Percentiles rank a stretch among this genome's conserved stretches.
Evolutionary conservation across 2,797 vertebrate genomes (phyloP).

Genomic region (Falco naumanni): DNA sequence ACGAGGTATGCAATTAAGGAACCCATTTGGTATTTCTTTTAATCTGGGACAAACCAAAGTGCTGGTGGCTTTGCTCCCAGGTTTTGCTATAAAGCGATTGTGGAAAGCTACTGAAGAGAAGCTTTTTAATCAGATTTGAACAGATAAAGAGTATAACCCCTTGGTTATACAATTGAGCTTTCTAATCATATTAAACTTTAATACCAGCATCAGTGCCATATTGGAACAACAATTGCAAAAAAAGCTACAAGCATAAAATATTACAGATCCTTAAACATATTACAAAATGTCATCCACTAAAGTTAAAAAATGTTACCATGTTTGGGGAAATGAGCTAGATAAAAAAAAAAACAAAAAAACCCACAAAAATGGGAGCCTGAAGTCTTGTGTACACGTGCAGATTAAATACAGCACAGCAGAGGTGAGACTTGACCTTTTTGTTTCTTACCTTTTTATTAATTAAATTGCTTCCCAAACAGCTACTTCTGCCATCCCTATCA

Average conservation of each 20-base stretch:
- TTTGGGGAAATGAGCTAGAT: constrained; percentile 45
- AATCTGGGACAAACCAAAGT: neutral
- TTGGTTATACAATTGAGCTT: constrained; percentile 67
- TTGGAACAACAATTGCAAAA: constrained; percentile 60
- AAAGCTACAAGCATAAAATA: constrained; percentile 60
- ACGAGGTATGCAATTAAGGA: neutral
- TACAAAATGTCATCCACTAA: constrained; percentile 61
- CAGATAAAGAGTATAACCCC: constrained; percentile 67
- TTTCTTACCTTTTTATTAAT: constrained; percentile 35
- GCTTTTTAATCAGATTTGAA: constrained; percentile 70
- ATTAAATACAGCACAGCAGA: constrained; percentile 33
- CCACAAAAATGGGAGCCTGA: neutral
- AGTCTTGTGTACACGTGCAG: neutral
- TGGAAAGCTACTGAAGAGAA: constrained; percentile 48
- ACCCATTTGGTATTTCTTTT: neutral
- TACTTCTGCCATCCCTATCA: neutral
- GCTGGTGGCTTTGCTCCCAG: constrained; percentile 33
- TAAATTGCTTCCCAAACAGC: constrained; percentile 33
- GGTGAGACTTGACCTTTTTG: constrained; percentile 32
- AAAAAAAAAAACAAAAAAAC: neutral
- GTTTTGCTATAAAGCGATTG: constrained; percentile 53
- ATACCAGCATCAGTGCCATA: constrained; percentile 47
- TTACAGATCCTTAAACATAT: constrained; percentile 62
- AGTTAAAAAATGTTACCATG: neutral
- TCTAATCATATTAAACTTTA: constrained; percentile 71